Conservation (phyloP, 2,888 invertebrate species). For the Dioctria linearis region DNA sequence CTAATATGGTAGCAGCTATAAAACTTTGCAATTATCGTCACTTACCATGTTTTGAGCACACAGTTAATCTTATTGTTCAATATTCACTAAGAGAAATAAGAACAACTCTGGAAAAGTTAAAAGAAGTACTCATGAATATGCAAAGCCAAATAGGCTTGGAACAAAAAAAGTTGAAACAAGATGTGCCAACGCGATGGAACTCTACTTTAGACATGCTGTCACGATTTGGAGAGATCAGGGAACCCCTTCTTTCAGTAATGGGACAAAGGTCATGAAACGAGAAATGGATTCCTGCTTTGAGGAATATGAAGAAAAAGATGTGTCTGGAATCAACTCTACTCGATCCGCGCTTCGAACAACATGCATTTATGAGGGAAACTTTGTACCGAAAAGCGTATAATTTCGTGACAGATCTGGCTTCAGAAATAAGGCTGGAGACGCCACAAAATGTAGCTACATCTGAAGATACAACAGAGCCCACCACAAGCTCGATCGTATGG, state of each 20-base stretch:
- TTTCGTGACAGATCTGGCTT: too few relatives aligned
- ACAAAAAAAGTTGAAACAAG: neutral
- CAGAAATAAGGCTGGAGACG: too few relatives aligned
- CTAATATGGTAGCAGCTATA: neutral
- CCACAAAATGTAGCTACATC: too few relatives aligned
- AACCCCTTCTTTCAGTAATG: neutral
- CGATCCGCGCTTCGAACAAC: neutral
- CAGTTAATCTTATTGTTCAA: neutral
- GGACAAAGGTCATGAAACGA: neutral
- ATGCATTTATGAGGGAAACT: neutral
- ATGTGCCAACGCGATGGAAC: neutral
- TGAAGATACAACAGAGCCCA: too few relatives aligned
- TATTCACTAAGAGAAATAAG: neutral
- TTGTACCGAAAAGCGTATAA: neutral
- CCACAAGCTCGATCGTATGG: too few relatives aligned
- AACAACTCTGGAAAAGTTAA: neutral
- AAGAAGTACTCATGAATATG: neutral
- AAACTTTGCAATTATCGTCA: constrained; percentile 1
- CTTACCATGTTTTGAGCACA: neutral
- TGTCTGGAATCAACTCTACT: neutral
- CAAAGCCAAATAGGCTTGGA: neutral
- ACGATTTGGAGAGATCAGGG: neutral
- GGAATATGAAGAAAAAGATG: too few relatives aligned
- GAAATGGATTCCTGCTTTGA: too few relatives aligned
- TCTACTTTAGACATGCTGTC: neutral